Conservation (phyloP, 2,113 vertebrate genomes). For the Semnornis frantzii region DNA sequence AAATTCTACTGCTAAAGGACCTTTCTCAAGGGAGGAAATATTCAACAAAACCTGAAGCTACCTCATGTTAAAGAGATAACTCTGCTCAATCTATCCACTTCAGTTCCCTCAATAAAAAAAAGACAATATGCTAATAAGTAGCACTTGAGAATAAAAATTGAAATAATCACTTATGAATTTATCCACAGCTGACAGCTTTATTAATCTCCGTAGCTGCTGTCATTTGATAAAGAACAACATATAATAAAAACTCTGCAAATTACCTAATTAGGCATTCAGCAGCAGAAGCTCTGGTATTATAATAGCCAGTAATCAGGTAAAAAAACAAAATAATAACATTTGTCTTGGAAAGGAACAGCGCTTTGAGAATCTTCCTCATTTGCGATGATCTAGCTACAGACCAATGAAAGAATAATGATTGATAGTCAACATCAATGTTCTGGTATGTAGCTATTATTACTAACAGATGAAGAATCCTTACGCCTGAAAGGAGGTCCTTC, state of each 20-base stretch:
- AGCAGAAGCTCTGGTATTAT: background rate
- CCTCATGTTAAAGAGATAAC: conserved; percentile 25
- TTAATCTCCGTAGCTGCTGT: conserved; percentile 71
- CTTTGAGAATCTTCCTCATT: conserved; percentile 13
- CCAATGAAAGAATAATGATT: conserved; percentile 10
- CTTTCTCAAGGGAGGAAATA: background rate
- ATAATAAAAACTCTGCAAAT: conserved; percentile 67
- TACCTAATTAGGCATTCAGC: conserved; percentile 71
- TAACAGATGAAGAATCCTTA: background rate
- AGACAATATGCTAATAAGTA: conserved; percentile 44
- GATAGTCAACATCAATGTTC: background rate
- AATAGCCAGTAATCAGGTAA: conserved; percentile 68
- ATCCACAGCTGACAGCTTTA: conserved; percentile 68
- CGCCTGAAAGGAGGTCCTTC: background rate
- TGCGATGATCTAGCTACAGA: background rate
- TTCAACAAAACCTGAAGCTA: conserved; percentile 8
- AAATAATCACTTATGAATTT: conserved; percentile 69
- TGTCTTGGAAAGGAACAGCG: conserved; percentile 16
- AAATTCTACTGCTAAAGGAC: conserved; percentile 7
- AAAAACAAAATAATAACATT: conserved; percentile 41
- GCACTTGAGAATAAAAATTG: conserved; percentile 59
- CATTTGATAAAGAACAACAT: conserved; percentile 73
- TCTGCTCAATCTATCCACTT: conserved; percentile 12
- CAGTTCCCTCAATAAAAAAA: conserved; percentile 20
- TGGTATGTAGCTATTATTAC: background rate